Evolutionary conservation across 2,888 invertebrate genomes (phyloP).

Genomic region (Brachyptera risi): DNA sequence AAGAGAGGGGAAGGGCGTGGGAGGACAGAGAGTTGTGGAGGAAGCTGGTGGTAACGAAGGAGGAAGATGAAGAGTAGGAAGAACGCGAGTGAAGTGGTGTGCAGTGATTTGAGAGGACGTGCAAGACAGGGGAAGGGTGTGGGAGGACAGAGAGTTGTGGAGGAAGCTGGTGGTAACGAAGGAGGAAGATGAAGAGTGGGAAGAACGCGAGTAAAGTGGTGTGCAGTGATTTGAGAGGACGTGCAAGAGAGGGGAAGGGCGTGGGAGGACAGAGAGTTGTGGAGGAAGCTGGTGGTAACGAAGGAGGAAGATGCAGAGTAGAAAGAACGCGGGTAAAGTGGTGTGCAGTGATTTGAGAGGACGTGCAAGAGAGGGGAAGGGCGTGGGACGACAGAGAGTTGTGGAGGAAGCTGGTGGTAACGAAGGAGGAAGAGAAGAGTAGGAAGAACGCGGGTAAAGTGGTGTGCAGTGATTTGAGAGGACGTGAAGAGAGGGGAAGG

Average conservation of each 20-base stretch:
- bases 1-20: too few species aligned
- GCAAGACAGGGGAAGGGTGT: too few species aligned
- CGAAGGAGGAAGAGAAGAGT: not conserved
- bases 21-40: too few species aligned
- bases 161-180: not conserved
- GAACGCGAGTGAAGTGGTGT: too few species aligned
- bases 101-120: too few species aligned
- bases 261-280: not conserved
- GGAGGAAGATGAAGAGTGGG: not conserved
- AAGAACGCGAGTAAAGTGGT: not conserved
- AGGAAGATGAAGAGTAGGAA: too few species aligned
- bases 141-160: too few species aligned
- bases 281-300: not conserved
- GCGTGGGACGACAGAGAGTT: not conserved
- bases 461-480: too few species aligned
- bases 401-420: not conserved
- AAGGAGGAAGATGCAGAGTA: too few species aligned
- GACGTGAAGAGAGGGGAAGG: too few species aligned
- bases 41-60: too few species aligned
- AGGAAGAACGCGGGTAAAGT: not conserved
- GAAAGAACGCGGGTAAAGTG: not conserved
- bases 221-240: not conserved
- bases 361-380: not conserved
- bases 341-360: not conserved
- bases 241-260: not conserved